Evolutionary conservation across 2,797 vertebrate species (phyloP), one percentile per base, ranked within the genome.

Genomic region (Euthynnus affinis): DNA sequence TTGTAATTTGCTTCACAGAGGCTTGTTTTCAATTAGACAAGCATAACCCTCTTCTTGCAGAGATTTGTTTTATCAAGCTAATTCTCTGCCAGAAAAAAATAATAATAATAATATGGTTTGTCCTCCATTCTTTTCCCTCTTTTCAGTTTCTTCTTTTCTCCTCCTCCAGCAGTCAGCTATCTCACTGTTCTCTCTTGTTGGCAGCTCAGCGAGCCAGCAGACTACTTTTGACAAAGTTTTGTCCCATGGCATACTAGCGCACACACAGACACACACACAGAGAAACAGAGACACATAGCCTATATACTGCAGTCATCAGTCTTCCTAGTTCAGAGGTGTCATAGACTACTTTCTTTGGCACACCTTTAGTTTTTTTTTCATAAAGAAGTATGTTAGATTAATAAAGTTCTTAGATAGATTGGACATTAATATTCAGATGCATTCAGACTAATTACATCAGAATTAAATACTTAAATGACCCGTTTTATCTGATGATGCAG

Each of bases 21-120:
- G 40, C 62, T 63, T 89, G 74, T 87, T 90, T 90, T 88, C 81
- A 86, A 76, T 89, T 81, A 81, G 34, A 78, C 81, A 71, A 63
- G 32, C 61, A 56, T 42, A 71, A 61, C 58, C 40, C 53, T 62
- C 17, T 20, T 76, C 29, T 42, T 63, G 29, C n/a, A 20, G 49
- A 23, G 44, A 60, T 66, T 40, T 64, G 46, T 55, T 27, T 49
- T 25, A 44, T 37, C 1, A 18, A 52, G 37, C 44, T 69, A 65
- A 70, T 81, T 74, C 9, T 44, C 42, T 25, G 32, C 55, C 20
- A 58, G 42, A 60, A 73, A 46, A 79, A 37, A 60, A 71, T 56
- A 37, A 51, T 61, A 44, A 29, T 52, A 17, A 51, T 61, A 44
- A 29, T 52, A 17, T 76, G 29, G 49, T 74, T 86, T 57, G 6